Conservation (phyloP, 1,140 invertebrate genomes). For the Chironomus striatipennis region DNA sequence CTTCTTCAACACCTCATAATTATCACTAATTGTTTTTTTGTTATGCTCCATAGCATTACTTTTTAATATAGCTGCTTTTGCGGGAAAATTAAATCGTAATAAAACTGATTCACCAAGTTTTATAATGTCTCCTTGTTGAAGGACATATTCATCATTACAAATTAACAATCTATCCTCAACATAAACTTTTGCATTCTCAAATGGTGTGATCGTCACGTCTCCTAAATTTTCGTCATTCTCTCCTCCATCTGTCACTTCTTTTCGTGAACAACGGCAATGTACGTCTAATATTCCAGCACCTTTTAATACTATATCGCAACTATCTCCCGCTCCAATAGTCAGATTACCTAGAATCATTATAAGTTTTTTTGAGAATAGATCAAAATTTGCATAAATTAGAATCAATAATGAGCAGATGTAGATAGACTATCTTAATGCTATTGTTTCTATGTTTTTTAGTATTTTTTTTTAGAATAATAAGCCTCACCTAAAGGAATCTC, state of each 20-base stretch:
- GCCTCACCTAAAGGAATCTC: constrained; percentile 9
- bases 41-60: constrained; percentile 50
- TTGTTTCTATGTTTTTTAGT: neutral
- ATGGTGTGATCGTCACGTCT: constrained; percentile 69
- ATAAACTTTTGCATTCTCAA: constrained; percentile 34
- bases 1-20: constrained; percentile 28
- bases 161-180: constrained; percentile 35
- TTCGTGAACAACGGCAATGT: constrained; percentile 64
- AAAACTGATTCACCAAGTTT: constrained; percentile 80
- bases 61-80: constrained; percentile 68
- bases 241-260: constrained; percentile 51
- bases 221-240: constrained; percentile 43
- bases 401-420: neutral
- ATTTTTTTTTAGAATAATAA: neutral
- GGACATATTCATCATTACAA: constrained; percentile 31
- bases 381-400: neutral
- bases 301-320: constrained; percentile 68
- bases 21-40: constrained; percentile 44
- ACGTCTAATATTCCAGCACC: constrained; percentile 70
- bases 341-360: constrained; percentile 55
- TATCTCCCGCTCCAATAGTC: constrained; percentile 58
- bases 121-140: constrained; percentile 66
- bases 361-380: too few relatives aligned
- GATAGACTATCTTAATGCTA: neutral
- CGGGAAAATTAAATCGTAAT: constrained; percentile 83